Conservation (phyloP, 2,888 invertebrate genomes). For the Lamproptera curius region DNA sequence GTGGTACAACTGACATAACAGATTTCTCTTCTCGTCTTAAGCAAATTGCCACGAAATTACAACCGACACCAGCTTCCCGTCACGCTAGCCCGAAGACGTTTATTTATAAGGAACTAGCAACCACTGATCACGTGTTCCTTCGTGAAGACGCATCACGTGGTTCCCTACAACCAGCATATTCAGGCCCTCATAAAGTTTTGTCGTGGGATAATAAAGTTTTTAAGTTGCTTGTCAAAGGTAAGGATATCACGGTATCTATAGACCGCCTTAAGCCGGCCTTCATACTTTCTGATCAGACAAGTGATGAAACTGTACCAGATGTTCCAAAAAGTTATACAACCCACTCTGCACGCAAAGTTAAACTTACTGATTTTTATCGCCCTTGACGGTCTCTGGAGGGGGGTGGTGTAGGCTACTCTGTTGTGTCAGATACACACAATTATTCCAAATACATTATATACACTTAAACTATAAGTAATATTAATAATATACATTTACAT, state of each 20-base stretch:
- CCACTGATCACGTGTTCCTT: slow-evolving; percentile 7
- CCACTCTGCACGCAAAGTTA: not conserved
- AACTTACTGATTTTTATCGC: no score
- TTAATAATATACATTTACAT: no score
- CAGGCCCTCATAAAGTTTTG: no score
- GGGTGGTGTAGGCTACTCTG: no score
- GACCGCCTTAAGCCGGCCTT: not conserved
- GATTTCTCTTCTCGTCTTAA: not conserved
- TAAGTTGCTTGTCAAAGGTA: not conserved
- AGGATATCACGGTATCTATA: no score
- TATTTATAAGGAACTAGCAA: no score
- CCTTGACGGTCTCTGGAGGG: no score
- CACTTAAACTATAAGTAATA: no score
- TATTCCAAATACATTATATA: no score
- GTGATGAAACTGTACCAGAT: no score
- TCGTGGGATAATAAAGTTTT: not conserved
- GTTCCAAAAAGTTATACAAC: not conserved
- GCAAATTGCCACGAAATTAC: not conserved
- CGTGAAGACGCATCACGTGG: slow-evolving; percentile 8
- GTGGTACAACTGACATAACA: no score
- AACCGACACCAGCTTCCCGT: not conserved
- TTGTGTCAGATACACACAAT: no score
- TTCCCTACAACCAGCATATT: not conserved
- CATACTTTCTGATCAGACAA: not conserved
- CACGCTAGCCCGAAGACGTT: not conserved